Evolutionary conservation across 2,888 invertebrate species (phyloP), one percentile per base, ranked within the genome.

Genomic region (Ischnura elegans): DNA sequence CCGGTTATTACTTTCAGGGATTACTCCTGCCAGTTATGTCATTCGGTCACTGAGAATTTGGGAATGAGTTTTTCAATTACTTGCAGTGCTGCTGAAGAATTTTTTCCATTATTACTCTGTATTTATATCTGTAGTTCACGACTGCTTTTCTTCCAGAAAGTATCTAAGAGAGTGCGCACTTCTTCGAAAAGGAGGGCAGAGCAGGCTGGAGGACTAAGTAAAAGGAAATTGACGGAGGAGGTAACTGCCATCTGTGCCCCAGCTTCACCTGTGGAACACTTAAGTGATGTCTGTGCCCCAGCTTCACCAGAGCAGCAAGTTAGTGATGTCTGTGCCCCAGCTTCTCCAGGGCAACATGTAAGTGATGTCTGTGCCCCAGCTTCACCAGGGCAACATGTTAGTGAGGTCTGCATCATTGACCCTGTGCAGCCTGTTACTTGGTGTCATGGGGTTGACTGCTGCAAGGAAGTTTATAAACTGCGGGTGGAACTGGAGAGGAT

Each of bases 361-460:
- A 47, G 16, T 47, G 47, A 47, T 16, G 16, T 16, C 47, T 47
- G 47, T 47, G 47, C 47, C 21, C 55, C 55, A 55, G 55, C 55
- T 55, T 55, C 55, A 55, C 55, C 55, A 13, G 55, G 21, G 55
- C 55, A 55, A 55, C 55, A 55, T 10, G 55, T 19, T 19, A 55
- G 21, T 55, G 55, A 55, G 19, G 21, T 21, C 55, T 55, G 55
- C 21, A 21, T 21, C 13, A 55, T 16, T 55, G 55, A 55, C 19
- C 55, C 55, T 19, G 55, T 55, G 5, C 55, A 55, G 55, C 55
- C 84, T 84, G 84, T 84, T 84, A 84, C 42, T 3, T 84, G 25
- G 25, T 84, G 84, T 84, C 84, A 84, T 84, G 84, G 84, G 55
- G 55, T 84, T 84, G 84, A 84, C 84, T 84, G 29, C 84, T 84